These are phyloP conservation scores for Homarus gammarus DNA, from an alignment of 2,888 invertebrate genomes.

Conservation along the genomic window DNA sequence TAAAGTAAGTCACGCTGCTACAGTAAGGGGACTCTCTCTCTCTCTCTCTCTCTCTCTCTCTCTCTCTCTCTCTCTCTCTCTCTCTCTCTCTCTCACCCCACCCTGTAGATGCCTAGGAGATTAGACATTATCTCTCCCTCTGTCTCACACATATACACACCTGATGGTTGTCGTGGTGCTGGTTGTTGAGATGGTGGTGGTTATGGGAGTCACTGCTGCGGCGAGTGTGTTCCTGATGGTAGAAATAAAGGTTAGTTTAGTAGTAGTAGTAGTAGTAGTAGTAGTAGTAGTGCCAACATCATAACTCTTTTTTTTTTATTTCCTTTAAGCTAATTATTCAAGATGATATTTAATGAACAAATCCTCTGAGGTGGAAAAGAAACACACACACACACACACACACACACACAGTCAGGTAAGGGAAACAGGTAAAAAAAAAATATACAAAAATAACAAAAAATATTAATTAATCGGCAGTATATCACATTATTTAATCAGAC, in stretches of 20 bases:
- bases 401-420: too few relatives aligned
- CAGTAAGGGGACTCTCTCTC: neutral
- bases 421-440: neutral
- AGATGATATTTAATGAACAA: neutral
- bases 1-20: constrained; percentile 11
- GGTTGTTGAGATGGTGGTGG: neutral
- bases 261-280: neutral
- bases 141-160: too few relatives aligned
- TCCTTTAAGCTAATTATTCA: neutral
- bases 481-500: constrained; percentile 39
- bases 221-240: neutral
- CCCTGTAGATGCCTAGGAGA: too few relatives aligned
- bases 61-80: neutral
- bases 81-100: too few relatives aligned
- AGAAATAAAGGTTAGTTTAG: neutral
- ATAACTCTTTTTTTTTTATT: neutral
- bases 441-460: neutral
- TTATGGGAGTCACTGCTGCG: too few relatives aligned
- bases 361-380: neutral
- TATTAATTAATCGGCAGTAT: constrained; percentile 4
- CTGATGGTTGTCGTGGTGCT: too few relatives aligned
- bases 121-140: too few relatives aligned
- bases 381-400: too few relatives aligned
- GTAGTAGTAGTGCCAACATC: neutral
- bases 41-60: constrained; percentile 28